Conservation (phyloP, 2,888 invertebrate genomes). For the Cheilosia vernalis region DNA sequence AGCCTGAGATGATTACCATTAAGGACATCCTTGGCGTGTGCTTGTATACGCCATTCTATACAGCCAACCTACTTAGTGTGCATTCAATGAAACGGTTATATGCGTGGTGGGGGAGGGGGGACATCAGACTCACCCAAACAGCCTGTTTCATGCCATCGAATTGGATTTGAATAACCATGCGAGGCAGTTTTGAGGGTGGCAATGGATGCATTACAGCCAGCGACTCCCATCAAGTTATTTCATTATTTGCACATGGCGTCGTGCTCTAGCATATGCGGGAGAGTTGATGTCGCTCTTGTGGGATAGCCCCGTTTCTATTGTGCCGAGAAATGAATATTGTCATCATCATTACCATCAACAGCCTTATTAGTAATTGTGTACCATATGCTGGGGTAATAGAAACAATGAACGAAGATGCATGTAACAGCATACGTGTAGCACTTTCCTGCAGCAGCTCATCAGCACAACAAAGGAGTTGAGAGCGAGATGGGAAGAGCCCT, state of each 20-base stretch:
- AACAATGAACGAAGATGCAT: conserved; percentile 60
- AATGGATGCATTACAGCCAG: conserved; percentile 62
- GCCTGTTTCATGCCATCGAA: conserved; percentile 64
- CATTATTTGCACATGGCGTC: conserved; percentile 69
- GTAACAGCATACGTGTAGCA: conserved; percentile 35
- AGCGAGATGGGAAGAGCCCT: neutral
- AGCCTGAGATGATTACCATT: conserved; percentile 72
- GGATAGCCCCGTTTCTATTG: conserved; percentile 16
- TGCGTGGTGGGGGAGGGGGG: neutral
- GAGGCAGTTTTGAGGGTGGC: conserved; percentile 39
- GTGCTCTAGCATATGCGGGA: conserved; percentile 51
- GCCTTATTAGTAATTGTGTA: conserved; percentile 71
- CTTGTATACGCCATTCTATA: conserved; percentile 3
- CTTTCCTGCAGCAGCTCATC: conserved; percentile 25
- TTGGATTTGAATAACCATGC: conserved; percentile 67
- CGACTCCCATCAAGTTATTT: conserved; percentile 67
- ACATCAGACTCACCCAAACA: conserved; percentile 14
- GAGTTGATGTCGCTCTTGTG: conserved; percentile 24
- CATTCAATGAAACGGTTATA: conserved; percentile 53
- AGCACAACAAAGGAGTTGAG: conserved; percentile 33
- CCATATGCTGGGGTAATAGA: conserved; percentile 64
- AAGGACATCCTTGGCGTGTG: conserved; percentile 66
- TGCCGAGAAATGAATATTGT: conserved; percentile 66
- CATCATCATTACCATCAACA: conserved; percentile 75
- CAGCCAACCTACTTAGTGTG: conserved; percentile 39